A percentile compares a stretch with the other conserved stretches of the same genome.
phyloP scores from a whole-genome alignment of 30 jellyfish, hydroid and myxozoan species.

The Hydractinia echinata region DNA sequence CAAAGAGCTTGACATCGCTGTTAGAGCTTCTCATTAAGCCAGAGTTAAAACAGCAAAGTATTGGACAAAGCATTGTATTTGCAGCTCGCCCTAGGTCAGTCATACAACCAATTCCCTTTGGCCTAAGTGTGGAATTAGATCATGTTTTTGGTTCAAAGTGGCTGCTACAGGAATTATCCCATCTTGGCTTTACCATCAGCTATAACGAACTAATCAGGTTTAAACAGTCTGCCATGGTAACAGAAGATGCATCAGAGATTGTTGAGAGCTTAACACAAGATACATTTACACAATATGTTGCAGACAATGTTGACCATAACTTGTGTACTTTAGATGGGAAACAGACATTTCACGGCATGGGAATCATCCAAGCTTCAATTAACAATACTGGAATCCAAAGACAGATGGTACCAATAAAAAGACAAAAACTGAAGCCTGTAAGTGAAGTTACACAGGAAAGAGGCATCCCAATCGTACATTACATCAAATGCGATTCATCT shows the following conservation, averaged over 20 bases:
- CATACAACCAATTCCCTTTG: slow-evolving; percentile 32
- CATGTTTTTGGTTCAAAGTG: slow-evolving; percentile 49
- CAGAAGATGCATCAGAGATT: slow-evolving; percentile 30
- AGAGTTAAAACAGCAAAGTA: too few species aligned
- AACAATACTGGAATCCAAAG: slow-evolving; percentile 7
- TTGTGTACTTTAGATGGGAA: slow-evolving; percentile 44
- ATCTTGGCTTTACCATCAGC: slow-evolving; percentile 38
- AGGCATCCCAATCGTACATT: slow-evolving; percentile 29
- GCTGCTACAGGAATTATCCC: slow-evolving; percentile 19
- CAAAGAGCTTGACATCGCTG: too few species aligned
- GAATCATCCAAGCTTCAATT: slow-evolving; percentile 14
- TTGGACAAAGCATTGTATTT: background rate
- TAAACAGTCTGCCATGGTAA: slow-evolving; percentile 30
- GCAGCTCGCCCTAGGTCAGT: slow-evolving; percentile 15
- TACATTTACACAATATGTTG: slow-evolving; percentile 24
- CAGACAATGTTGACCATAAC: slow-evolving; percentile 48
- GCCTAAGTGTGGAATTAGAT: slow-evolving; percentile 44
- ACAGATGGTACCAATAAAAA: slow-evolving; percentile 6
- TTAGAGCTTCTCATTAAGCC: too few species aligned
- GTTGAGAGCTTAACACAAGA: slow-evolving; percentile 9
- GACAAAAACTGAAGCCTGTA: background rate
- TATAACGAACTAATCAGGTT: slow-evolving; percentile 45
- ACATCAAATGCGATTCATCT: slow-evolving; percentile 14
- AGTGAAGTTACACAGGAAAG: background rate
- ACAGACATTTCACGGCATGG: slow-evolving; percentile 47